A percentile compares a stretch with the other conserved stretches of the same genome.
Evolutionary conservation across 2,797 vertebrate genomes (phyloP).

Genomic region (Botia kubotai): DNA sequence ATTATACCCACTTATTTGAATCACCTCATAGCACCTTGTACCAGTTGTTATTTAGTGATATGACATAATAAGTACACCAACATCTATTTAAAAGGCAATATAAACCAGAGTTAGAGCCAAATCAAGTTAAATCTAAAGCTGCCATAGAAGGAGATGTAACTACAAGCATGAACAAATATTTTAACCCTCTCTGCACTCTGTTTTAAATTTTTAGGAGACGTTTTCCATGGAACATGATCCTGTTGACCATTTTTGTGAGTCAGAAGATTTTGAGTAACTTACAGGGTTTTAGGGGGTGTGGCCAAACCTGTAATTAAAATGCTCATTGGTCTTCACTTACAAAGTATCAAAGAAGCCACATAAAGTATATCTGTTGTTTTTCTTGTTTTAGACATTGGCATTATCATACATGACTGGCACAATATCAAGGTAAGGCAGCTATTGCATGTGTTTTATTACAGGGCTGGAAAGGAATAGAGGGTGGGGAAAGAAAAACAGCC

Average conservation of each 20-base stretch:
- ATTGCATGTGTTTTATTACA: neutral
- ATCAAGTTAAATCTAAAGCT: too few relatives aligned
- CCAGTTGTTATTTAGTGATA: neutral
- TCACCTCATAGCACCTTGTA: neutral
- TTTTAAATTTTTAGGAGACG: slow-evolving; percentile 82
- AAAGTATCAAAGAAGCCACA: too few relatives aligned
- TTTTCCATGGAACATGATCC: slow-evolving; percentile 92
- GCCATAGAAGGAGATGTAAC: too few relatives aligned
- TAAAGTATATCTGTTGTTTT: neutral
- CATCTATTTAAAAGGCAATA: neutral
- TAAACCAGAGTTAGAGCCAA: too few relatives aligned
- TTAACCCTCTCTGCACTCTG: neutral
- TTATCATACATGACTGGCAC: slow-evolving; percentile 93
- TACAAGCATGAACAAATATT: neutral
- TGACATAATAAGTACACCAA: neutral
- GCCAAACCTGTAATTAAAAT: slow-evolving; percentile 21
- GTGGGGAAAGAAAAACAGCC: neutral
- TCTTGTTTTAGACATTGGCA: slow-evolving; percentile 84
- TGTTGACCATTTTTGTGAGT: slow-evolving; percentile 91
- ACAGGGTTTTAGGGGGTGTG: slow-evolving; percentile 1
- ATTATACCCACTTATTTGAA: slow-evolving; percentile 1
- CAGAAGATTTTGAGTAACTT: slow-evolving; percentile 20
- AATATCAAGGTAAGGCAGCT: slow-evolving; percentile 85
- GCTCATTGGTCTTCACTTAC: neutral
- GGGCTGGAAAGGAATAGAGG: neutral